phyloP scores from a whole-genome alignment of 2,113 vertebrate genomes.

The Lagopus muta region DNA sequence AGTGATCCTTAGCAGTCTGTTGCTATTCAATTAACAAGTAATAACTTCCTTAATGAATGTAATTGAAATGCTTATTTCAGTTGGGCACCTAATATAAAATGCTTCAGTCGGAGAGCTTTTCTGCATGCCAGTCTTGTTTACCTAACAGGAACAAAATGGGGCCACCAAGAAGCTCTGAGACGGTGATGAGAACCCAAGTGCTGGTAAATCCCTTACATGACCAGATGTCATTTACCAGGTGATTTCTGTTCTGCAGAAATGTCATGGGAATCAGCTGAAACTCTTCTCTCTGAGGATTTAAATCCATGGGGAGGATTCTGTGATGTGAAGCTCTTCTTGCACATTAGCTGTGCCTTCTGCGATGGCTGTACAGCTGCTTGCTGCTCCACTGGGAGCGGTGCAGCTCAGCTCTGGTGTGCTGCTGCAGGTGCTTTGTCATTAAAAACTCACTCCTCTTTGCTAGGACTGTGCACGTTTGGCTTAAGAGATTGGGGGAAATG shows the following conservation, averaged over 20 bases:
- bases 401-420: neutral
- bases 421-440: neutral
- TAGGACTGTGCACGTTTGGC: neutral
- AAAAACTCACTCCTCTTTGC: neutral
- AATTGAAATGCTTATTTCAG: conserved; percentile 83
- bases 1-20: conserved; percentile 84
- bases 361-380: neutral
- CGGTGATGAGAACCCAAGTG: neutral
- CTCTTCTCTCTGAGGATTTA: conserved; percentile 5
- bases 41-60: conserved; percentile 85
- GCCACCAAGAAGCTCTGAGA: neutral
- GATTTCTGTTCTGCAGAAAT: conserved; percentile 18
- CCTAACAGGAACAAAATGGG: conserved; percentile 60
- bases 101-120: conserved; percentile 64
- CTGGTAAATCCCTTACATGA: neutral
- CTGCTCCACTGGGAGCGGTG: neutral
- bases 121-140: conserved; percentile 51
- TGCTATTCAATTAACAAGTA: conserved; percentile 85
- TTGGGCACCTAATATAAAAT: conserved; percentile 56
- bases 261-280: neutral
- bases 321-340: neutral
- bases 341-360: neutral
- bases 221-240: neutral
- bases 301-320: neutral
- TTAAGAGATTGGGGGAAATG: neutral